A percentile compares a stretch with the other conserved stretches of the same genome.
Evolutionary conservation across 2,113 vertebrate species (phyloP).

Genomic region (Brevimyrus niger): DNA sequence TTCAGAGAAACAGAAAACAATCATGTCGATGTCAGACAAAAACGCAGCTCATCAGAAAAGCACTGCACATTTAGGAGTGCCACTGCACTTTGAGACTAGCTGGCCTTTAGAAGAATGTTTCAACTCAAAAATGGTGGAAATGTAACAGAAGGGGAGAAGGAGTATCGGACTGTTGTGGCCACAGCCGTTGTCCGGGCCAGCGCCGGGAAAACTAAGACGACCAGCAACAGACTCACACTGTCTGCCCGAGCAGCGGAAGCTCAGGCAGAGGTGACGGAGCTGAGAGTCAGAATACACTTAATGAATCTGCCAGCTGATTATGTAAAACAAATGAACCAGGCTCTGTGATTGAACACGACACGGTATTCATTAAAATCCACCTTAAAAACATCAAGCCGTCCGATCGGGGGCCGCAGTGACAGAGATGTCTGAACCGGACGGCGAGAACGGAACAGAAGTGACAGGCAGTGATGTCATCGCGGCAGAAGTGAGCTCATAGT

Average conservation of each 20-base stretch:
- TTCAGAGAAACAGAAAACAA: background rate
- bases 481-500: conserved; percentile 47
- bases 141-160: background rate
- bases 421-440: conserved; percentile 66
- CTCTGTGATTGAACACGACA: conserved; percentile 76
- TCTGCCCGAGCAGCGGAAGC: background rate
- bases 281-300: conserved; percentile 52
- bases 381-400: conserved; percentile 78
- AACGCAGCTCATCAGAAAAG: background rate
- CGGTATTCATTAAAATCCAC: conserved; percentile 79
- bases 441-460: conserved; percentile 43
- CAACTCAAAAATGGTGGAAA: background rate
- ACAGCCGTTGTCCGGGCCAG: conserved; percentile 75
- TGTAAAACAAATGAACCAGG: conserved; percentile 65
- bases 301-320: conserved; percentile 90
- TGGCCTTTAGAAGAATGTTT: background rate
- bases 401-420: conserved; percentile 66
- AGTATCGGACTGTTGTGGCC: background rate
- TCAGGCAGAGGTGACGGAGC: conserved; percentile 14
- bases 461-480: conserved; percentile 54
- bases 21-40: background rate
- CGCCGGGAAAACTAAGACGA: conserved; percentile 72
- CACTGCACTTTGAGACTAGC: background rate
- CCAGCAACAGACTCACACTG: conserved; percentile 49
- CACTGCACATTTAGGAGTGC: background rate